Percentiles rank a stretch among this genome's conserved stretches.
phyloP scores from a whole-genome alignment of 2,888 invertebrate species.

The Scrobipalpa costella region DNA sequence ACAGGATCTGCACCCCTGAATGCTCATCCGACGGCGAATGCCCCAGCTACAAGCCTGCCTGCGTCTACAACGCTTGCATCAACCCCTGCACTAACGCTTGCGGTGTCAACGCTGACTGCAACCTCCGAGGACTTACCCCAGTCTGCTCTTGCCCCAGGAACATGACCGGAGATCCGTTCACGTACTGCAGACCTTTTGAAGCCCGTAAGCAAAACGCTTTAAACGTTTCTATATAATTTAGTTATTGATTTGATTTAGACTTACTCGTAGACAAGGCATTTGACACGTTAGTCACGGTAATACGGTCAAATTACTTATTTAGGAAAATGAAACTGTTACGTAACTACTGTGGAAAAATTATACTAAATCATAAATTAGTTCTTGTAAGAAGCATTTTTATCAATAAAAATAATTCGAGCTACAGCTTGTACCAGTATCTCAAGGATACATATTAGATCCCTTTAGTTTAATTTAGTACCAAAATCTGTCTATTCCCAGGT shows the following conservation, averaged over 20 bases:
- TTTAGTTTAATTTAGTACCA: not conserved
- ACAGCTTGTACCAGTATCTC: not conserved
- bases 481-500: slow-evolving; percentile 65
- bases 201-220: slow-evolving; percentile 80
- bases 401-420: not conserved
- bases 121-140: slow-evolving; percentile 88
- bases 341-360: no score
- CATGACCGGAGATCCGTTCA: slow-evolving; percentile 94
- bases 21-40: slow-evolving; percentile 91
- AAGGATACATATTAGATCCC: not conserved
- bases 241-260: no score
- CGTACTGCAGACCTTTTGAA: slow-evolving; percentile 89
- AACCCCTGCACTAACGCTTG: slow-evolving; percentile 92
- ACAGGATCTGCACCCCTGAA: slow-evolving; percentile 88
- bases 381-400: no score
- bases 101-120: slow-evolving; percentile 90
- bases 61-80: slow-evolving; percentile 89
- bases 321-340: no score
- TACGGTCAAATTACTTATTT: no score
- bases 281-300: no score
- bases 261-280: no score
- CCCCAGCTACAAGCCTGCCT: slow-evolving; percentile 88
- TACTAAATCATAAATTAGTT: no score
- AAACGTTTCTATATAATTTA: not conserved
- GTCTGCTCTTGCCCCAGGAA: slow-evolving; percentile 93